These are phyloP conservation scores for Cataglyphis albicans DNA, from an alignment of 2,888 invertebrate species.

Conservation along the genomic window DNA sequence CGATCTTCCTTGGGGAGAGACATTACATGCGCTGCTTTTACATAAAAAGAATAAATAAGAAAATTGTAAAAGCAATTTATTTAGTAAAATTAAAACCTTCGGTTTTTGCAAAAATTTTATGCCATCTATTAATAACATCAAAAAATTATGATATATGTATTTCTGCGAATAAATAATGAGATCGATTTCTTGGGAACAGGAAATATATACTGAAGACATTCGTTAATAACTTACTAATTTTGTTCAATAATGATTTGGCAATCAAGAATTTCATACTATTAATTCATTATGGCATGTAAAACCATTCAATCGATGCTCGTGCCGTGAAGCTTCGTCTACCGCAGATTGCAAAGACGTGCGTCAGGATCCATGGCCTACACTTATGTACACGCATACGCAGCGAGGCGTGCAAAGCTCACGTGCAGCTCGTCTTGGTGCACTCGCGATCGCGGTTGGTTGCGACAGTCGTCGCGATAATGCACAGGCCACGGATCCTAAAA, in stretches of 20 bases:
- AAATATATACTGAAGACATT: not conserved
- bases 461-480: not conserved
- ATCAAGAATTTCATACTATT: conserved; percentile 1
- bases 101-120: not conserved
- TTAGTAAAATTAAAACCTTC: not conserved
- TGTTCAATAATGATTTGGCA: not conserved
- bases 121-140: not conserved
- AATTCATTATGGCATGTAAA: not conserved
- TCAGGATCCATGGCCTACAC: conserved; percentile 41
- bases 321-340: conserved; percentile 32
- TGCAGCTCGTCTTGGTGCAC: conserved; percentile 27
- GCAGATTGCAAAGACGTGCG: conserved; percentile 31
- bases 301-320: conserved; percentile 18
- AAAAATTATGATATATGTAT: conserved; percentile 9
- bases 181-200: not conserved
- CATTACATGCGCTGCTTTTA: not conserved
- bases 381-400: conserved; percentile 27
- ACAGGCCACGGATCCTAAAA: conserved; percentile 32
- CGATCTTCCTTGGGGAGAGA: not conserved
- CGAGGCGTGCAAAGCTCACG: conserved; percentile 26
- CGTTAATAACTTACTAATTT: conserved; percentile 24
- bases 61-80: not conserved
- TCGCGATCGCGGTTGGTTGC: conserved; percentile 28
- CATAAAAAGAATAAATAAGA: not conserved
- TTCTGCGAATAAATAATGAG: not conserved